Evolutionary conservation across 2,113 vertebrate genomes (phyloP).

Genomic region (Plectropomus leopardus): DNA sequence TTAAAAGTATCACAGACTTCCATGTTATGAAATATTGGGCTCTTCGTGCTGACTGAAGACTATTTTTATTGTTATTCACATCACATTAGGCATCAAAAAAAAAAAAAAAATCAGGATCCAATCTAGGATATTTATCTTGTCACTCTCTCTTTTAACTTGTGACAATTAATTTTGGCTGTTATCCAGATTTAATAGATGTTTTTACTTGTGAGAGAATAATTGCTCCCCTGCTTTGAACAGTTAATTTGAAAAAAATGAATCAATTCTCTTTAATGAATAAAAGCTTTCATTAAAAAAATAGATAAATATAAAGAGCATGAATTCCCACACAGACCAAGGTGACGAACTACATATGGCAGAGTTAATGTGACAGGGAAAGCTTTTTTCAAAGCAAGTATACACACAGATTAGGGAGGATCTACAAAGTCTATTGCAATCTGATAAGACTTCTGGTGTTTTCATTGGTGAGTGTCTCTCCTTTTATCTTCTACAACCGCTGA

Average conservation of each 20-base stretch:
- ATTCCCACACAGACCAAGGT: slow-evolving; percentile 42
- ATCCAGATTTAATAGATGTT: slow-evolving; percentile 47
- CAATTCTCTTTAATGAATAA: slow-evolving; percentile 48
- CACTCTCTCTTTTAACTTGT: slow-evolving; percentile 31
- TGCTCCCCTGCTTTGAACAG: slow-evolving; percentile 43
- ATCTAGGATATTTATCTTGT: slow-evolving; percentile 45
- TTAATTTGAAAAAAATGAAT: slow-evolving; percentile 46
- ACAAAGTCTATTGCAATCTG: slow-evolving; percentile 81
- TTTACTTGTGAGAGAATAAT: slow-evolving; percentile 49
- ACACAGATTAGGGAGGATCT: slow-evolving; percentile 73
- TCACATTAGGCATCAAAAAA: slow-evolving; percentile 11
- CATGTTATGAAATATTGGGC: slow-evolving; percentile 36
- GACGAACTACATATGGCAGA: slow-evolving; percentile 56
- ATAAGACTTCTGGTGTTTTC: slow-evolving; percentile 79
- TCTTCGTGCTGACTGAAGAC: slow-evolving; percentile 26
- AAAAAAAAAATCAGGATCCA: slow-evolving; percentile 9
- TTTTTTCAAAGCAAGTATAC: slow-evolving; percentile 73
- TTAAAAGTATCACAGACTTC: slow-evolving; percentile 15
- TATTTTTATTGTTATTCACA: slow-evolving; percentile 25
- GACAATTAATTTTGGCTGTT: slow-evolving; percentile 31
- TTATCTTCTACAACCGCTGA: slow-evolving; percentile 79
- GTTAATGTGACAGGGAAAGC: slow-evolving; percentile 71
- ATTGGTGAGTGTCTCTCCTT: slow-evolving; percentile 77
- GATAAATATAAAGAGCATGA: not conserved
- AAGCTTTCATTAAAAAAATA: slow-evolving; percentile 21